A percentile compares a stretch with the other conserved stretches of the same genome.
Evolutionary conservation across 2,113 vertebrate genomes (phyloP).

Genomic region (Chaetodon auriga): DNA sequence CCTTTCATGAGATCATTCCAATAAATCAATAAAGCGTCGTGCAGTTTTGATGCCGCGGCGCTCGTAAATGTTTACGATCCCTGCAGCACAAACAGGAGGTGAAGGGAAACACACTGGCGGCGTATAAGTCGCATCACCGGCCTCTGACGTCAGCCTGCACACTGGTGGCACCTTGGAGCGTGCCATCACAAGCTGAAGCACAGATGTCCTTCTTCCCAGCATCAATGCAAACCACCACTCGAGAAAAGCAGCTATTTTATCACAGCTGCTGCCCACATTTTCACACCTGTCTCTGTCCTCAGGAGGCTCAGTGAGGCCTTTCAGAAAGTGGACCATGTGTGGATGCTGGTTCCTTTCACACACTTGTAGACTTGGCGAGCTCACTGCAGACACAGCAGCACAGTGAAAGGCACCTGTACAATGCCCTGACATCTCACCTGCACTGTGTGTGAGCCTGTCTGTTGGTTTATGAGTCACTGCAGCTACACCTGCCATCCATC

Average conservation of each 20-base stretch:
- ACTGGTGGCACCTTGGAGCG: background rate
- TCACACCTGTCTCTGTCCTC: no score
- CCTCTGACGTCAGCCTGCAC: background rate
- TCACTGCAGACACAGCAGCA: no score
- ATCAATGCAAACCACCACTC: background rate
- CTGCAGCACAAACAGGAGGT: slow-evolving; percentile 6
- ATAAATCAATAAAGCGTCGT: slow-evolving; percentile 9
- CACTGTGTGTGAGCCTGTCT: background rate
- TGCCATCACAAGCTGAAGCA: background rate
- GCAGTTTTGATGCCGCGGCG: slow-evolving; percentile 4
- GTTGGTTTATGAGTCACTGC: background rate
- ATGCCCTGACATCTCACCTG: background rate
- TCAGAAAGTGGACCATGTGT: background rate
- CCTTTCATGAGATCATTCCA: slow-evolving; percentile 4
- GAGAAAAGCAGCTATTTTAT: background rate
- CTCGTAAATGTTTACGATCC: slow-evolving; percentile 24
- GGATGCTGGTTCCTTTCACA: background rate
- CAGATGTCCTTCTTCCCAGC: background rate
- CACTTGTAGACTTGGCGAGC: no score
- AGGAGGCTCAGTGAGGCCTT: no score
- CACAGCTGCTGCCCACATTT: background rate
- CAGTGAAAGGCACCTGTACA: background rate
- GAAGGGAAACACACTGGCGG: background rate
- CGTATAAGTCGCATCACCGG: background rate
- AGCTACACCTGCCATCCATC: background rate